phyloP scores from a whole-genome alignment of 2,113 vertebrate species.

The Scartelaos histophorus region DNA sequence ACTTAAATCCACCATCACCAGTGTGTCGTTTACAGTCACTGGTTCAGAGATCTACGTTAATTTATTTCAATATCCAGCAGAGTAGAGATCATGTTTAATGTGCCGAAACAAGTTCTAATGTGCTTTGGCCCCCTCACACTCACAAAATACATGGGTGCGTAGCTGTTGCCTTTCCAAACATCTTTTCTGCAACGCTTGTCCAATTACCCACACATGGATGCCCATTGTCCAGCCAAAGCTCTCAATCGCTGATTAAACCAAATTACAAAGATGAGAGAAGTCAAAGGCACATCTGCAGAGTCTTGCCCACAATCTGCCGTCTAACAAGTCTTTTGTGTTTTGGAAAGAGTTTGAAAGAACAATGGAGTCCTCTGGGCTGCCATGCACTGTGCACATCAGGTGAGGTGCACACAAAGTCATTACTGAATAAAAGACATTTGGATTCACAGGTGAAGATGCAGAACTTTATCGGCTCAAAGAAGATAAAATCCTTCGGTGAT shows the following conservation, averaged over 20 bases:
- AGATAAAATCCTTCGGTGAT: slow-evolving; percentile 16
- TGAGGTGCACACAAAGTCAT: slow-evolving; percentile 51
- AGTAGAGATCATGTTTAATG: slow-evolving; percentile 43
- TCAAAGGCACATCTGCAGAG: slow-evolving; percentile 41
- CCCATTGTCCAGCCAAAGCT: slow-evolving; percentile 29
- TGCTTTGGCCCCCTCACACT: slow-evolving; percentile 7
- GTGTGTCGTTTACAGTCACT: slow-evolving; percentile 11
- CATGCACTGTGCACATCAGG: slow-evolving; percentile 39
- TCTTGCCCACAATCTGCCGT: slow-evolving; percentile 58
- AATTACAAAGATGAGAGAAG: slow-evolving; percentile 45
- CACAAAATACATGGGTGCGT: slow-evolving; percentile 20
- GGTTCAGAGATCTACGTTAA: slow-evolving; percentile 15
- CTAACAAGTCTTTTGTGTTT: slow-evolving; percentile 37
- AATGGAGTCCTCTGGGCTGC: slow-evolving; percentile 45
- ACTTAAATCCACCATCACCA: slow-evolving; percentile 2
- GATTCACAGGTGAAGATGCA: slow-evolving; percentile 18
- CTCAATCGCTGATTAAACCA: slow-evolving; percentile 52
- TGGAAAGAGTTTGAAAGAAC: slow-evolving; percentile 51
- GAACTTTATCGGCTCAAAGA: slow-evolving; percentile 46
- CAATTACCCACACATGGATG: slow-evolving; percentile 48
- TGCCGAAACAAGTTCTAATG: slow-evolving; percentile 40
- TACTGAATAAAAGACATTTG: slow-evolving; percentile 45
- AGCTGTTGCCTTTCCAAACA: slow-evolving; percentile 37
- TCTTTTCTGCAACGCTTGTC: slow-evolving; percentile 39
- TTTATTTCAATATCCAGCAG: slow-evolving; percentile 35